These are phyloP conservation scores for Orthonyx spaldingii DNA, from an alignment of 2,113 vertebrate species.

Conservation along the genomic window DNA sequence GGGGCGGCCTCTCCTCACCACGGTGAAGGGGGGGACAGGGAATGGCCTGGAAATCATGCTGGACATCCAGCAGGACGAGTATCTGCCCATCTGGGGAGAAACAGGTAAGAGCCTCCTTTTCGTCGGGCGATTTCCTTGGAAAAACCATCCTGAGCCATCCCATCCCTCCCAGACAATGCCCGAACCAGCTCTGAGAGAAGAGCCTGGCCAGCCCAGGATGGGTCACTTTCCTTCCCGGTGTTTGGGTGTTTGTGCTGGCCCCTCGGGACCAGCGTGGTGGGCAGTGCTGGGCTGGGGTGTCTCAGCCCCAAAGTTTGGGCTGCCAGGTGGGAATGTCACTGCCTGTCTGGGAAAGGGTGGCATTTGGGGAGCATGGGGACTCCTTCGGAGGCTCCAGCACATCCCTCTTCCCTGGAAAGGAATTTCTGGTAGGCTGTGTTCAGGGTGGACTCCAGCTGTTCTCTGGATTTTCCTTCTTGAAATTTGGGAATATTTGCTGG, in stretches of 20 bases:
- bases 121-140: neutral
- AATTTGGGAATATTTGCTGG: neutral
- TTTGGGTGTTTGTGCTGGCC: neutral
- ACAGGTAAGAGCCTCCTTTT: conserved; percentile 68
- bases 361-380: neutral
- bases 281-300: neutral
- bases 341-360: neutral
- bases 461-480: neutral
- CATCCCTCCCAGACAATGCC: neutral
- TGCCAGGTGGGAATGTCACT: neutral
- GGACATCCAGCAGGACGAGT: conserved; percentile 96
- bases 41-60: conserved; percentile 98
- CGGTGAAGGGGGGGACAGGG: conserved; percentile 95
- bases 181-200: neutral
- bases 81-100: conserved; percentile 83
- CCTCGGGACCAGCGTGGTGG: neutral
- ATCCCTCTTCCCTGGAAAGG: neutral
- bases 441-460: neutral
- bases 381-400: neutral
- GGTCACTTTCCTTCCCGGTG: neutral
- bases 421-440: fast-evolving
- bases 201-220: too few relatives aligned
- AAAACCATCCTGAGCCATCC: neutral
- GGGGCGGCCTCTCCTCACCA: conserved; percentile 90
- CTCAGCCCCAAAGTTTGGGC: neutral